Evolutionary conservation across 2,888 invertebrate species (phyloP), one percentile per base, ranked within the genome.

Genomic region (Parnassius mnemosyne): DNA sequence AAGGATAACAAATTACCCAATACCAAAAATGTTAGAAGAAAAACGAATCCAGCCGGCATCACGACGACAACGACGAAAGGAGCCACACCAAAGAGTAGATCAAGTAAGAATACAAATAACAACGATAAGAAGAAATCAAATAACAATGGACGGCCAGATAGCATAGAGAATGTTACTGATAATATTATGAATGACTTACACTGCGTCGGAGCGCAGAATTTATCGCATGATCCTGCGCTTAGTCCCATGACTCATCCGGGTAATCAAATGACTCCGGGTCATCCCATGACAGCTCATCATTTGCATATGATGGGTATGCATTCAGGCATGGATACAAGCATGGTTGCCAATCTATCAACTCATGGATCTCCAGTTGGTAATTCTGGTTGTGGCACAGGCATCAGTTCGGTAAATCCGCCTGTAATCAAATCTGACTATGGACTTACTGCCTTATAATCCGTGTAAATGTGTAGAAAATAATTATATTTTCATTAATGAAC

Each of bases 381-480:
- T 57, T 83, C 93, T 34, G 87, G 89, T 43, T 92, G 91, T 64
- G 92, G 92, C 34, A 85, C 87, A 9, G 89, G 89, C 49, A 80
- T 91, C 64, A 80, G 75, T 63, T 79, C 89, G 51, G 72, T 75
- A 55, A 86, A 78, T 70, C 92, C 93, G 70, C 90, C 94, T 67
- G 92, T 94, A 77, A 96, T 96, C 77, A 97, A 97, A 89, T 96
- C 96, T 73, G 97, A 97, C 89, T 97, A 97, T 82, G 97, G 96
- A 84, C 93, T 97, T 77, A 97, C 96, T 82, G 94, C 96, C 89
- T 91, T 91, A 91, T 91, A 91, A 91, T 90, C 87, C 75, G 80
- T 84, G 85, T 80, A 83, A 76, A 77, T 87, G 78, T 88, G 86
- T 83, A 87, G 78, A 56, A 20, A 55, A 52, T 51, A 79, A 76